Evolutionary conservation across 2,113 vertebrate species (phyloP), one percentile per base, ranked within the genome.

Genomic region (Urocolius indicus): DNA sequence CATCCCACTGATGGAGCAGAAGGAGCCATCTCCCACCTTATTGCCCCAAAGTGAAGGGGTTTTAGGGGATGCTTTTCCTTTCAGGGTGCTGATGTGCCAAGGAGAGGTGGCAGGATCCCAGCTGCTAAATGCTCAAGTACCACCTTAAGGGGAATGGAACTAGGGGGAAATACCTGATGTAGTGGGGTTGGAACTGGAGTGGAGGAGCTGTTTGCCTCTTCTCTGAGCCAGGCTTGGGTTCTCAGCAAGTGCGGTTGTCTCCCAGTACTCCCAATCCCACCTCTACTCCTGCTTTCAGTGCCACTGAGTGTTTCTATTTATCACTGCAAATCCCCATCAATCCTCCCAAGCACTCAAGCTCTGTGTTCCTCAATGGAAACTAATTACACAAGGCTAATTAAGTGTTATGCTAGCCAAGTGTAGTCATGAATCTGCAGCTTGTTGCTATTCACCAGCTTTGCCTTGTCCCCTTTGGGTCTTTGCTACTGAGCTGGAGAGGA

Each of bases 361-460:
- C 58, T 71, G 45, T 1, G 16, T 24, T 66, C 17, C 24, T 73
- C 16, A 4, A 41, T 22, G 49, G 58, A 66, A 94, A 94, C 87
- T 72, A 91, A 93, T 84, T 87, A 84, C 19, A 27, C 11, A n/a
- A 3, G 67, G 67, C 63, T 93, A 95, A 74, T 90, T 80, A 93
- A 83, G 30, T 1, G 2, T 83, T 72, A 84, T 32, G 36, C 72
- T 38, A 84, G n/a, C 71, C 43, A 62, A 83, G 30, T 43, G 69
- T 36, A 16, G 17, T 73, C 26, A 93, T 71, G 13, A 88, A 77
- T 92, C 85, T 93, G 79, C 20, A 8, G 21, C 72, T 85, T 58
- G 58, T 69, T 94, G 78, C 43, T 93, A 22, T 90, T 94, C 68
- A 83, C 46, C 5, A 8, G n/a, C 68, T 27, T 4, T 57, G 68